Percentiles rank a stretch among this genome's conserved stretches.
phyloP scores from a whole-genome alignment of 2,113 vertebrate species.

The Menidia beryllina region DNA sequence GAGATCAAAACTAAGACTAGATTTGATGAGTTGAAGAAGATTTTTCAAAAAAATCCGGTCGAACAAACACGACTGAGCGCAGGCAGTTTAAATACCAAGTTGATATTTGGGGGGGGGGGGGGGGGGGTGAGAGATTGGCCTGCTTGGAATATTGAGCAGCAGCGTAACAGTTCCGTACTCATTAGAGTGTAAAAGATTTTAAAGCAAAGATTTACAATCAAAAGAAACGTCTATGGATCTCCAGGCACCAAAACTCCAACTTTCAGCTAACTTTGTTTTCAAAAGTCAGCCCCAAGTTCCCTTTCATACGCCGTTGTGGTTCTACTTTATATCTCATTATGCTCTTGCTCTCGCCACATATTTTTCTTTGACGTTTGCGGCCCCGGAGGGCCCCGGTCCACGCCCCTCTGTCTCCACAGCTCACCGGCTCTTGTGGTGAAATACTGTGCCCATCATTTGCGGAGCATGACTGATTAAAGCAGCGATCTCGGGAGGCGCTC shows the following conservation, averaged over 20 bases:
- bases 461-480: constrained; percentile 19
- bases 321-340: neutral
- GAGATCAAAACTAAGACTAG: constrained; percentile 8
- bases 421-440: neutral
- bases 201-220: neutral
- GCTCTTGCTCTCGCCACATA: constrained; percentile 8
- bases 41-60: constrained; percentile 5
- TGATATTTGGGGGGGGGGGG: neutral
- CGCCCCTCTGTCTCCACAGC: neutral
- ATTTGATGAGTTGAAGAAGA: constrained; percentile 1
- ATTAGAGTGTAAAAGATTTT: neutral
- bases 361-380: constrained; percentile 6
- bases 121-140: neutral
- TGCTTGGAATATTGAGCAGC: neutral
- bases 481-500: neutral
- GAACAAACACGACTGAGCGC: neutral
- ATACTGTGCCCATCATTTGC: constrained; percentile 1
- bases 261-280: neutral
- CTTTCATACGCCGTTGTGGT: too few species aligned
- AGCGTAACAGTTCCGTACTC: neutral
- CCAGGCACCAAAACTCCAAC: neutral
- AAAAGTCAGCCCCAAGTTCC: neutral
- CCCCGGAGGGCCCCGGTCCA: neutral
- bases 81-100: constrained; percentile 10
- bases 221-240: neutral